These are phyloP conservation scores for Neogobius melanostomus DNA, from an alignment of 2,113 vertebrate genomes.

Conservation along the genomic window DNA sequence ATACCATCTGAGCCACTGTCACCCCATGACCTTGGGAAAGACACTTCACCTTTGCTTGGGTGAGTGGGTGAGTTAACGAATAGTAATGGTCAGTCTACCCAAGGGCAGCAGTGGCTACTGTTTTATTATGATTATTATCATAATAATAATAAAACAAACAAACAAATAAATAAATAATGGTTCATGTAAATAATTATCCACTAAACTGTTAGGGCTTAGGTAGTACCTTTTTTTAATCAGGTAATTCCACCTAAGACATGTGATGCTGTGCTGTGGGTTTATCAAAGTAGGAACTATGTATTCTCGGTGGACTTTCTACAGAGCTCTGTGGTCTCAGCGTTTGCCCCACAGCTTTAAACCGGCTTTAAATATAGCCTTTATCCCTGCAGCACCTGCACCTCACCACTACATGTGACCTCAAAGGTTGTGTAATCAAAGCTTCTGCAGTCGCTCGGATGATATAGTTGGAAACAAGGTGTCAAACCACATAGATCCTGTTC, in stretches of 20 bases:
- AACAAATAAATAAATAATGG: neutral
- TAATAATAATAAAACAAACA: neutral
- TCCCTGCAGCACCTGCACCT: slow-evolving; percentile 69
- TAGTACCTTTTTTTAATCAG: neutral
- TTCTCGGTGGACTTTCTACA: slow-evolving; percentile 63
- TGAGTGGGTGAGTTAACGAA: no score
- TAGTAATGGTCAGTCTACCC: no score
- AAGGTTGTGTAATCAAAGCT: slow-evolving; percentile 60
- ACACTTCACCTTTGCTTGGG: no score
- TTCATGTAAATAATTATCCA: no score
- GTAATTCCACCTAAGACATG: slow-evolving; percentile 54
- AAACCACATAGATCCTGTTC: slow-evolving; percentile 64
- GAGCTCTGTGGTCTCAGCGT: slow-evolving; percentile 49
- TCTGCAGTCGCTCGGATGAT: slow-evolving; percentile 28
- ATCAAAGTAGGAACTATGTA: slow-evolving; percentile 63
- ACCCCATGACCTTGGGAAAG: no score
- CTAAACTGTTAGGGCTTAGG: neutral
- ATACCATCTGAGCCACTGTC: no score
- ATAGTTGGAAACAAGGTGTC: slow-evolving; percentile 55
- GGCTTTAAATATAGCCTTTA: slow-evolving; percentile 75
- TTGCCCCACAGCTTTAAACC: slow-evolving; percentile 63
- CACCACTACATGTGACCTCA: slow-evolving; percentile 34
- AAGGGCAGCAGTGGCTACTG: no score
- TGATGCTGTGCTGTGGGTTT: slow-evolving; percentile 55
- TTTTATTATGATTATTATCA: no score